Percentiles rank a stretch among this genome's conserved stretches.
These are phyloP conservation scores for Leptopilina drosophilae DNA, from an alignment of 2,888 invertebrate genomes.

Conservation along the genomic window DNA sequence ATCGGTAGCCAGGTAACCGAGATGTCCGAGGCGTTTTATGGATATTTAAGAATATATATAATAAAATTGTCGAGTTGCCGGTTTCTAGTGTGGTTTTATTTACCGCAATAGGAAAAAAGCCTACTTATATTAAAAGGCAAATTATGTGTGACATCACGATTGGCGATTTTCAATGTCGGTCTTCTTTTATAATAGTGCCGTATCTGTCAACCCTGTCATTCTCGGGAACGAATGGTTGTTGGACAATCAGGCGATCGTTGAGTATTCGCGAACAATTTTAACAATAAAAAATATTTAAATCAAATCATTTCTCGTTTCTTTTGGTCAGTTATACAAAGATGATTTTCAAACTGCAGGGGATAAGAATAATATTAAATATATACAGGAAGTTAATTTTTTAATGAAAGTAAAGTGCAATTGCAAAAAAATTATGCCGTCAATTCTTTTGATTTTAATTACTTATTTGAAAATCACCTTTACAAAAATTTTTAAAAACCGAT, in stretches of 20 bases:
- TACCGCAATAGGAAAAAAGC: constrained; percentile 43
- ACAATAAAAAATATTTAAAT: background rate
- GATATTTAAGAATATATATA: too few relatives aligned
- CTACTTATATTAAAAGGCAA: constrained; percentile 36
- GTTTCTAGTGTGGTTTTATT: constrained; percentile 47
- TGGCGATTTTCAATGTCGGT: constrained; percentile 13
- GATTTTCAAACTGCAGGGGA: too few relatives aligned
- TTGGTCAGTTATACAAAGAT: too few relatives aligned
- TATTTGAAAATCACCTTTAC: too few relatives aligned
- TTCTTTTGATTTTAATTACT: too few relatives aligned
- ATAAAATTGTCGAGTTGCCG: constrained; percentile 48
- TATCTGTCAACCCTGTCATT: constrained; percentile 45
- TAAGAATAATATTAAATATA: too few relatives aligned
- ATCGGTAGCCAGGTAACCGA: too few relatives aligned
- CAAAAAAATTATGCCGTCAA: too few relatives aligned
- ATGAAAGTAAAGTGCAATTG: too few relatives aligned
- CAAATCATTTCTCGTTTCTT: background rate
- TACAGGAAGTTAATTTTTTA: too few relatives aligned
- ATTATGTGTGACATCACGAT: constrained; percentile 26
- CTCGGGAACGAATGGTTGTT: constrained; percentile 54
- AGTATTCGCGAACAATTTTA: constrained; percentile 37
- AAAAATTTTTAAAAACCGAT: too few relatives aligned
- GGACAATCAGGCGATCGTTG: constrained; percentile 43
- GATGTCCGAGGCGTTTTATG: too few relatives aligned
- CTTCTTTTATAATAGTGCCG: constrained; percentile 43